Base-by-base conservation (phyloP, 2,888 invertebrate genomes). In the Atrina japonica region DNA sequence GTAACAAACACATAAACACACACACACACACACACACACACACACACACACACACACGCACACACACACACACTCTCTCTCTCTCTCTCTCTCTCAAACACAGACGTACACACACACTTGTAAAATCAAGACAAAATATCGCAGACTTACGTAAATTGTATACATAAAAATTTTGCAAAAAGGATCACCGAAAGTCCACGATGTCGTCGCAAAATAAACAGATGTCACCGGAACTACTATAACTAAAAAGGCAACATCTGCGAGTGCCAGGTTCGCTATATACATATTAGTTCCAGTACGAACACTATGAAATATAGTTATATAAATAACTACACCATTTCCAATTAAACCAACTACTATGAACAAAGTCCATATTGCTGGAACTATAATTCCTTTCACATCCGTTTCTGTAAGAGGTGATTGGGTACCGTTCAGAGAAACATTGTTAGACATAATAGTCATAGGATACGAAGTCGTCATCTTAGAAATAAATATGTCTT, bases 211-310 rank as follows among this genome's bases (percentile, higher is more conserved):
- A 70, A 75, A 85, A 45, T 76, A 73, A 52, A 80, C 68, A 41
- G 76, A 78, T 7, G 83, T 84, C 58, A 83, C 74, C 7, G 85
- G 83, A 16, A 83, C 80, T 9, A 79, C 78, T 16, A 84, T 72
- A 14, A 76, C 43, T 25, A 81, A 68, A 69, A 83, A 82, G 35
- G 81, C 81, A 7, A 85, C 72, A 73, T 85, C 85, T n/a, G 85
- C 81, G 7, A 84, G 40, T 0, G 83, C 83, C 68, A 85, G 76
- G 69, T 84, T 84, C 47, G 84, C 75, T 69, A 85, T 79, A 75
- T 84, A 85, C 55, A 73, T 80, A 52, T 78, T 79, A 3, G 85
- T 83, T 18, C 83, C 79, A 7, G 82, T 78, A 21, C 77, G 60
- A 16, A 81, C 82, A 21, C 78, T 79, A 66, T 81, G 78, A 11